Conservation (phyloP, 2,113 vertebrate genomes). For the Sceloporus tristichus region DNA sequence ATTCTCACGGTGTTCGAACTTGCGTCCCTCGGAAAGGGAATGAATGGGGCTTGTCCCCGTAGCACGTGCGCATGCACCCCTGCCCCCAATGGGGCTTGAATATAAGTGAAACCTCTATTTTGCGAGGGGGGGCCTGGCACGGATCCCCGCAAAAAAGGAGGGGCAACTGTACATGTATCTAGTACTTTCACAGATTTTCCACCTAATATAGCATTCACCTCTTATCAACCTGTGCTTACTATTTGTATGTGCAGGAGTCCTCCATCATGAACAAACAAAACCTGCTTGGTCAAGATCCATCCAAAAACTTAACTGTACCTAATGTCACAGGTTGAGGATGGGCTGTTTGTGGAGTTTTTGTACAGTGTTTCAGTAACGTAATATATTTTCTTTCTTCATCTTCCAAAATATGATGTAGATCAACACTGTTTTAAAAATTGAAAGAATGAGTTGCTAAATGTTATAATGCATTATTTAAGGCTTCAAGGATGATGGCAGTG, state of each 20-base stretch:
- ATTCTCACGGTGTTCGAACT: no score
- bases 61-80: no score
- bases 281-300: background rate
- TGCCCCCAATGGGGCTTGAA: no score
- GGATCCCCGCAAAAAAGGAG: no score
- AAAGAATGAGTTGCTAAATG: background rate
- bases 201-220: no score
- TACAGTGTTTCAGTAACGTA: background rate
- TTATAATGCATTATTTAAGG: conserved; percentile 78
- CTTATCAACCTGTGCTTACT: no score
- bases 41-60: no score
- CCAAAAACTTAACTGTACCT: background rate
- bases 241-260: background rate
- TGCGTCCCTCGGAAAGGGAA: no score
- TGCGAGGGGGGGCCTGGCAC: no score
- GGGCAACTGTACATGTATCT: no score
- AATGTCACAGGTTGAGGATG: background rate
- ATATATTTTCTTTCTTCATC: background rate
- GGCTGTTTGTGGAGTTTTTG: background rate
- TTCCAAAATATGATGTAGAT: background rate
- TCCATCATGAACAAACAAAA: background rate
- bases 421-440: background rate
- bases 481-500: conserved; percentile 88
- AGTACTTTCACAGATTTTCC: no score
- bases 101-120: no score